Conservation (phyloP, 2,888 invertebrate genomes). For the Halocaridina rubra region DNA sequence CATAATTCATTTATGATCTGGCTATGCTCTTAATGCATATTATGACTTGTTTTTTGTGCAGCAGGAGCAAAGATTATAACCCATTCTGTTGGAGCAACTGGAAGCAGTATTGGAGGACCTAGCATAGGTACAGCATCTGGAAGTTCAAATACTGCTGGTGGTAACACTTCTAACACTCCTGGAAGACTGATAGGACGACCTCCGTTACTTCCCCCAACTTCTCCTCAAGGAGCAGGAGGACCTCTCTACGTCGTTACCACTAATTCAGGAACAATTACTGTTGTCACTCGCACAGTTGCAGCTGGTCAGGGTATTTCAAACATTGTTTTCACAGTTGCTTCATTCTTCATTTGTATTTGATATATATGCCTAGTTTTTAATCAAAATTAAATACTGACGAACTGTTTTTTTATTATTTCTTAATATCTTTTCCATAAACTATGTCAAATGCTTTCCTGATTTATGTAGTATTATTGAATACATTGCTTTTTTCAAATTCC, state of each 20-base stretch:
- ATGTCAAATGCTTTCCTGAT: too few species aligned
- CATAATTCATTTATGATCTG: too few species aligned
- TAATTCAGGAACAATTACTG: slow-evolving; percentile 62
- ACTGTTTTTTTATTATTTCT: too few species aligned
- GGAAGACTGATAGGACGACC: slow-evolving; percentile 41
- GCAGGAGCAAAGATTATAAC: slow-evolving; percentile 61
- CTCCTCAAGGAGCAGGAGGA: slow-evolving; percentile 40
- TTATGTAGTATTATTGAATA: too few species aligned
- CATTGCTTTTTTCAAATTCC: too few species aligned
- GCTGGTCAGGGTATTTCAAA: slow-evolving; percentile 39
- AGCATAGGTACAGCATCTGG: not conserved
- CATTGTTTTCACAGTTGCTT: not conserved
- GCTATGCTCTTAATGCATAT: too few species aligned
- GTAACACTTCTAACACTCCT: not conserved
- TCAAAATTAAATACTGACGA: too few species aligned
- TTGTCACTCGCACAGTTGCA: slow-evolving; percentile 63
- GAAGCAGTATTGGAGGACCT: slow-evolving; percentile 10
- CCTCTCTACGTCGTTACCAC: slow-evolving; percentile 60
- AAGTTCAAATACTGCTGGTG: not conserved
- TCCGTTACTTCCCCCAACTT: slow-evolving; percentile 26
- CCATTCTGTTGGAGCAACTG: slow-evolving; percentile 48
- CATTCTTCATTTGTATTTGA: not conserved
- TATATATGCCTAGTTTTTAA: too few species aligned
- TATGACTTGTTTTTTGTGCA: too few species aligned
- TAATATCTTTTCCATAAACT: too few species aligned